Conservation (phyloP, 2,113 vertebrate species). For the Hemicordylus capensis region DNA sequence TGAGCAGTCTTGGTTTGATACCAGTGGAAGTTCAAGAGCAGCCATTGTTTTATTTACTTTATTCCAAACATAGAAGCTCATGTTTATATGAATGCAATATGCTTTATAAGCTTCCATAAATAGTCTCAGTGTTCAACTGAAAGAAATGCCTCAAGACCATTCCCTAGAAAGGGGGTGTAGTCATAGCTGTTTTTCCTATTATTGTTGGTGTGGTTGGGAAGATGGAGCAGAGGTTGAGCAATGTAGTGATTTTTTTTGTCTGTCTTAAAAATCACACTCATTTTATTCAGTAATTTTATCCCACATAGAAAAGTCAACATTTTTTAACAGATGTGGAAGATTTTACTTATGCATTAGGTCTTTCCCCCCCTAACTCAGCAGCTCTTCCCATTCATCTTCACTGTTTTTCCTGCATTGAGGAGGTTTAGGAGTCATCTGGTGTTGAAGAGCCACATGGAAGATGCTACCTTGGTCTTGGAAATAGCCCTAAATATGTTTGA, state of each 20-base stretch:
- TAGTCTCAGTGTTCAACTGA: not conserved
- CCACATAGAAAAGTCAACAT: not conserved
- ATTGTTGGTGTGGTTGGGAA: not conserved
- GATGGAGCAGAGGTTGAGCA: not conserved
- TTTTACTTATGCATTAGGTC: not conserved
- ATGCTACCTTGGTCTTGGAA: not conserved
- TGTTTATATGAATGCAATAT: slow-evolving; percentile 29
- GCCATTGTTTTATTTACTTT: slow-evolving; percentile 21
- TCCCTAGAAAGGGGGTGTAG: slow-evolving; percentile 19
- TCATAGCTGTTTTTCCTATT: not conserved
- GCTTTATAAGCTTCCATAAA: slow-evolving; percentile 20
- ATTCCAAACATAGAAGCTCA: slow-evolving; percentile 18
- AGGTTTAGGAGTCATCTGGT: not conserved
- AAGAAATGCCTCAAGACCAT: not conserved
- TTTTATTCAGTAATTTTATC: not conserved
- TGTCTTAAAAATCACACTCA: not conserved
- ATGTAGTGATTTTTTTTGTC: not conserved
- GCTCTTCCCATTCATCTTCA: not conserved
- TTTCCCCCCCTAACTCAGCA: not conserved
- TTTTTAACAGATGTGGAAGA: too few species aligned
- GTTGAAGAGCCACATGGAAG: not conserved
- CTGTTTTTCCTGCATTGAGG: not conserved
- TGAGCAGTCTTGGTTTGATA: not conserved
- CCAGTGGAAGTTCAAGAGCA: not conserved
- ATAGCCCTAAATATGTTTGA: not conserved